These are phyloP conservation scores for Dendroctonus valens DNA, from an alignment of 1,140 invertebrate species.

Conservation along the genomic window DNA sequence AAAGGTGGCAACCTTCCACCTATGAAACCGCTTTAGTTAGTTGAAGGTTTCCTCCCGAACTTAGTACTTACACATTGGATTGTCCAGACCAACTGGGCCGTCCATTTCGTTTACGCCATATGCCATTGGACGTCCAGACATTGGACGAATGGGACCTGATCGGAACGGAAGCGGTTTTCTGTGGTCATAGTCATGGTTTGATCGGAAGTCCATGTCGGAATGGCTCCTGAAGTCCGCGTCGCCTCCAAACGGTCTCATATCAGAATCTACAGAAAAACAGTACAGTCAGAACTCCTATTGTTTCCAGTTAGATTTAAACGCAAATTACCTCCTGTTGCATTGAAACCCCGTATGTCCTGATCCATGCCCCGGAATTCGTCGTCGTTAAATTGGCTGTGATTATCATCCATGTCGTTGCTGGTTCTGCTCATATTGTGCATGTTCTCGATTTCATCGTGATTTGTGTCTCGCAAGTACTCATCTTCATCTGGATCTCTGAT, in stretches of 20 bases:
- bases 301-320: no score
- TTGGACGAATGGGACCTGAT: no score
- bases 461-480: slow-evolving; percentile 54
- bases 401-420: slow-evolving; percentile 8
- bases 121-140: not conserved
- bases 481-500: slow-evolving; percentile 60
- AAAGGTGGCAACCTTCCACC: slow-evolving; percentile 2
- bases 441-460: slow-evolving; percentile 30
- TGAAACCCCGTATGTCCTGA: slow-evolving; percentile 38
- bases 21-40: not conserved
- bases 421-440: slow-evolving; percentile 44
- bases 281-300: no score
- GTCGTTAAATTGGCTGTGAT: slow-evolving; percentile 29
- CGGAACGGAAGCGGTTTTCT: slow-evolving; percentile 5
- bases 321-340: slow-evolving; percentile 20
- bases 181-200: slow-evolving; percentile 32
- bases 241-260: slow-evolving; percentile 31
- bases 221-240: slow-evolving; percentile 34
- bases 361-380: slow-evolving; percentile 38
- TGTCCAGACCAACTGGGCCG: not conserved
- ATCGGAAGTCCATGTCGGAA: slow-evolving; percentile 37
- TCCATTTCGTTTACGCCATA: not conserved
- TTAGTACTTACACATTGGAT: not conserved
- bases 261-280: slow-evolving; percentile 26
- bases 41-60: not conserved